These are phyloP conservation scores for Gordius sp. DNA, from an alignment of 2,888 invertebrate species.

Conservation along the genomic window DNA sequence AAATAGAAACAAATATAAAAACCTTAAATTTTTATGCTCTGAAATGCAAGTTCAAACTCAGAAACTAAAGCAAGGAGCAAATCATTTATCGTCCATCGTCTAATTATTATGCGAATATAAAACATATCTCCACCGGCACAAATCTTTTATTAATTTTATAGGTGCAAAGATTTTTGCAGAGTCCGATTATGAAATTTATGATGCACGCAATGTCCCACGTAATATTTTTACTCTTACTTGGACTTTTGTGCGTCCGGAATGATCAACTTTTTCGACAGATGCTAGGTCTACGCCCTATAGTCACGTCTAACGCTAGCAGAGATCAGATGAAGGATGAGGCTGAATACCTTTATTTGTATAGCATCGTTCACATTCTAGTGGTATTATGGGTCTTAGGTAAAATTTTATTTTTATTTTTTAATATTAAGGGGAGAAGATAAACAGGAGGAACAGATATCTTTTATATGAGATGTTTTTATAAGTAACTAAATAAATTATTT, in stretches of 20 bases:
- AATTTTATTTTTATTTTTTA: no score
- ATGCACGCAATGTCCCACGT: conserved; percentile 26
- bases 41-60: no score
- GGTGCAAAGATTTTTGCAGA: conserved; percentile 23
- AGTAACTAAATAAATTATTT: no score
- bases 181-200: conserved; percentile 25
- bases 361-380: conserved; percentile 2
- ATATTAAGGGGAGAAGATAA: no score
- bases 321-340: not conserved
- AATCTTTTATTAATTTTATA: conserved; percentile 20
- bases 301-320: not conserved
- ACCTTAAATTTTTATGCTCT: no score
- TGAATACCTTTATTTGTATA: not conserved
- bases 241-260: conserved; percentile 20
- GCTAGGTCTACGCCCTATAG: conserved; percentile 1
- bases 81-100: no score
- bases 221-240: conserved; percentile 23
- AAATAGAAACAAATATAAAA: no score
- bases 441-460: no score
- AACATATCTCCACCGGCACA: no score
- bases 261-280: conserved; percentile 3
- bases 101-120: no score
- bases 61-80: no score
- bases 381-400: conserved; percentile 9
- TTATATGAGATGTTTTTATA: no score